Base-by-base conservation (phyloP, 35 echinoderm and acorn worm genomes). In the Patiria miniata region DNA sequence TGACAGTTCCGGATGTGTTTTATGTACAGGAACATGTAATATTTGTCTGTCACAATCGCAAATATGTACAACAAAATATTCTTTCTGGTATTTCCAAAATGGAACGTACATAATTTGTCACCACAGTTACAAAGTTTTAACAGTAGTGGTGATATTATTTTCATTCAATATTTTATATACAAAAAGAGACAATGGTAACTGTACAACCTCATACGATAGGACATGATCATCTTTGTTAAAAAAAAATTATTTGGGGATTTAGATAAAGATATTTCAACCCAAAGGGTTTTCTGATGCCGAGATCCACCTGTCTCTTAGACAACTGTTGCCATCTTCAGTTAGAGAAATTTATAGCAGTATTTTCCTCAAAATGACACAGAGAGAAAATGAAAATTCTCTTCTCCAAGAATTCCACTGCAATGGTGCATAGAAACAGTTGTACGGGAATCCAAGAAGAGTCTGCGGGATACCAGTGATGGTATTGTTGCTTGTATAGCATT, bases 1-100 rank as follows among this genome's bases (percentile, higher is more conserved):
- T 36, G 65, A 73, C 65, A 36, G 65, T 73, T 73, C 65, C 65
- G 26, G n/a, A n/a, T 69, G 61, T 10, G 34, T 73, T 73, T 73
- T 73, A 73, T 73, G 34, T 73, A 73, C 14, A 73, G 65, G 65
- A 73, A 73, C 65, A 10, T 30, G 10, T 23, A 73, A 34, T 73
- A 73, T 69, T 6, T 30, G 26, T 73, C 21, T 73, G 16, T 73
- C 7, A 32, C 34, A 34, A 16, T 32, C 23, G 34, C 21, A 73
- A 7, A 32, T 73, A 73, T 73, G 65, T 73, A 73, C 65, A 73
- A 68, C 26, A 73, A 10, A 73, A 30, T 23, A 73, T 22, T 73
- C 65, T 73, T 34, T 14, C 42, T 12, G 42, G 4, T 6, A 47
- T 32, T 73, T 26, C 8, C 19, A 73, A 73, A 18, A 30, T 73